These are phyloP conservation scores for Crax fasciolata DNA, from an alignment of 2,797 vertebrate species.

Conservation along the genomic window DNA sequence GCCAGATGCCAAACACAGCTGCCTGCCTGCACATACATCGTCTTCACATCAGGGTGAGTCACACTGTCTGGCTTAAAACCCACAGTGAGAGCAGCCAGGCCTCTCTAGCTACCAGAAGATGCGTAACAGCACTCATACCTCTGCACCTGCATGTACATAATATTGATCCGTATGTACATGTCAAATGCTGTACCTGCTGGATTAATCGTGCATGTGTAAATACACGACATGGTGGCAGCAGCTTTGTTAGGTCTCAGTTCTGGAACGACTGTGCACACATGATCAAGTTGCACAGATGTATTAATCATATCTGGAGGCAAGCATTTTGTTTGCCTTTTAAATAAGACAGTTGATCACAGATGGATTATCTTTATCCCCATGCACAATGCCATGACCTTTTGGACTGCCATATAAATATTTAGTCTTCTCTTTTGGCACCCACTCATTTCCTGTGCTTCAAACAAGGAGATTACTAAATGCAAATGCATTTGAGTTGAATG, in stretches of 20 bases:
- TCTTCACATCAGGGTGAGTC: not conserved
- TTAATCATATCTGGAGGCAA: not conserved
- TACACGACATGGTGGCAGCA: not conserved
- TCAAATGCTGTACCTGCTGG: not conserved
- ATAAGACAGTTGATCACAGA: constrained; percentile 1
- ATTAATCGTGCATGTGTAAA: not conserved
- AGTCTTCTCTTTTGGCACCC: not conserved
- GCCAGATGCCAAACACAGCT: not conserved
- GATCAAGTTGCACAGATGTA: not conserved
- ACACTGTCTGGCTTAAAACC: not conserved
- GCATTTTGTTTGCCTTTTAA: constrained; percentile 24
- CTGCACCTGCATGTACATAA: too few species aligned
- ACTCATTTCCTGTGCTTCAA: constrained; percentile 43
- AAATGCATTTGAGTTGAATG: constrained; percentile 14
- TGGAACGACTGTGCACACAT: not conserved
- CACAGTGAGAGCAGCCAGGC: not conserved
- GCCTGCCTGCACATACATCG: not conserved
- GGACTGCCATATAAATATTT: constrained; percentile 46
- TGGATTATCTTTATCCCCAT: constrained; percentile 30
- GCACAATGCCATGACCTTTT: constrained; percentile 5
- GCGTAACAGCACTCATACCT: too few species aligned
- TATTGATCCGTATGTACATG: not conserved
- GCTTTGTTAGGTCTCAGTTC: not conserved
- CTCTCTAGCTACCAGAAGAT: not conserved
- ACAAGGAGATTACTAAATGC: constrained; percentile 28